A percentile compares a stretch with the other conserved stretches of the same genome.
phyloP scores from a whole-genome alignment of 2,797 vertebrate species.

The Eidolon dupreanum region DNA sequence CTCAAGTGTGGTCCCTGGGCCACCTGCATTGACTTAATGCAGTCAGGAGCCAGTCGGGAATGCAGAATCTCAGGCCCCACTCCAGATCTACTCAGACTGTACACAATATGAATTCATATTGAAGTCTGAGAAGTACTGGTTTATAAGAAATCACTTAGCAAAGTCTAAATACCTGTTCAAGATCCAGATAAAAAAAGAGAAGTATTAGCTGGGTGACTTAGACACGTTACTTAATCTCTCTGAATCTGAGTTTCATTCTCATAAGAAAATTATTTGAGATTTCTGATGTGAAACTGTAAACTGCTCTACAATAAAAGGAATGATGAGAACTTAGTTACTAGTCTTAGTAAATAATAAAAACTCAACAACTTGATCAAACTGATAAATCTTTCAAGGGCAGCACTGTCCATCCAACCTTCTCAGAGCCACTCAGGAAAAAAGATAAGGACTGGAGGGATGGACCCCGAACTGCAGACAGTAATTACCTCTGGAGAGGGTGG shows the following conservation, averaged over 20 bases:
- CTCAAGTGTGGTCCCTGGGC: not conserved
- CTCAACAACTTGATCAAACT: not conserved
- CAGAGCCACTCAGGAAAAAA: not conserved
- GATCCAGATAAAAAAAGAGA: not conserved
- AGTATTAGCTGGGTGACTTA: not conserved
- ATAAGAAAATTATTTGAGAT: conserved; percentile 6
- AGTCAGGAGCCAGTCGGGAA: not conserved
- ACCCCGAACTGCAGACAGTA: not conserved
- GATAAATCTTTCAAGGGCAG: not conserved
- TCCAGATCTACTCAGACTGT: not conserved
- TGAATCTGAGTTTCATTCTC: conserved; percentile 2
- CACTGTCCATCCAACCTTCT: not conserved
- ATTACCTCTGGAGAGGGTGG: not conserved
- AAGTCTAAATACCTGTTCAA: not conserved
- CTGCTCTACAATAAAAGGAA: not conserved
- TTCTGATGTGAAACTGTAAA: conserved; percentile 36
- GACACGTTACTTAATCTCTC: not conserved
- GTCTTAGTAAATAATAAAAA: not conserved
- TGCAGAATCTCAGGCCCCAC: not conserved
- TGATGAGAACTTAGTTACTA: not conserved
- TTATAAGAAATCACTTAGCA: not conserved
- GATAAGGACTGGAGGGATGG: not conserved
- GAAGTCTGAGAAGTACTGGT: not conserved
- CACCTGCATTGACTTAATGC: not conserved
- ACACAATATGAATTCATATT: not conserved